phyloP scores from a whole-genome alignment of 2,888 invertebrate genomes.

The Aromia moschata region DNA sequence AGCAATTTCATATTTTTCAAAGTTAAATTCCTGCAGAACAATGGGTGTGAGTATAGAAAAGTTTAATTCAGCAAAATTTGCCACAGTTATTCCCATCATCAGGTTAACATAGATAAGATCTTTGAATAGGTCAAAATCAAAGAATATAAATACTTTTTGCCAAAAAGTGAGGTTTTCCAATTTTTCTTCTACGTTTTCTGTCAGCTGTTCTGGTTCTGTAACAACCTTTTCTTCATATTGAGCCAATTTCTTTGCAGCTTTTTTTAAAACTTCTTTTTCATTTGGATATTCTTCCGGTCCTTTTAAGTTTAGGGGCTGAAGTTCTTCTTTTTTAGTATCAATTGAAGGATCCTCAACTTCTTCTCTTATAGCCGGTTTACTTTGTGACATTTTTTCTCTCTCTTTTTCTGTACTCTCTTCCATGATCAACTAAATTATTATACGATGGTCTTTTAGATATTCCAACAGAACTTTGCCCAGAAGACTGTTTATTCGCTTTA shows the following conservation, averaged over 20 bases:
- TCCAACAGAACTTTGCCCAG: constrained; percentile 51
- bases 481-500: constrained; percentile 45
- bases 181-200: constrained; percentile 11
- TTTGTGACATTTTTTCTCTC: constrained; percentile 45
- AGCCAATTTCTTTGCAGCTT: constrained; percentile 67
- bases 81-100: constrained; percentile 76
- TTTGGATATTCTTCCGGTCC: constrained; percentile 33
- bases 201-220: too few relatives aligned
- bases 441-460: constrained; percentile 61
- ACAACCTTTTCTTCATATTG: constrained; percentile 57
- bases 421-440: constrained; percentile 49
- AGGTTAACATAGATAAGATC: constrained; percentile 76
- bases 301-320: neutral
- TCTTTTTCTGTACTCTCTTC: constrained; percentile 37
- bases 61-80: constrained; percentile 77
- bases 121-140: constrained; percentile 75
- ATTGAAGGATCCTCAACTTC: constrained; percentile 41
- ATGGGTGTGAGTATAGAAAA: constrained; percentile 79
- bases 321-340: constrained; percentile 28
- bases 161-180: constrained; percentile 61
- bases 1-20: constrained; percentile 70
- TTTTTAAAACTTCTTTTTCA: constrained; percentile 69
- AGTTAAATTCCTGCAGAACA: constrained; percentile 74
- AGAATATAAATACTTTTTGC: constrained; percentile 71
- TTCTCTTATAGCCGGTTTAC: constrained; percentile 47